These are phyloP conservation scores for Hylaea fasciaria DNA, from an alignment of 2,888 invertebrate genomes.

Conservation along the genomic window DNA sequence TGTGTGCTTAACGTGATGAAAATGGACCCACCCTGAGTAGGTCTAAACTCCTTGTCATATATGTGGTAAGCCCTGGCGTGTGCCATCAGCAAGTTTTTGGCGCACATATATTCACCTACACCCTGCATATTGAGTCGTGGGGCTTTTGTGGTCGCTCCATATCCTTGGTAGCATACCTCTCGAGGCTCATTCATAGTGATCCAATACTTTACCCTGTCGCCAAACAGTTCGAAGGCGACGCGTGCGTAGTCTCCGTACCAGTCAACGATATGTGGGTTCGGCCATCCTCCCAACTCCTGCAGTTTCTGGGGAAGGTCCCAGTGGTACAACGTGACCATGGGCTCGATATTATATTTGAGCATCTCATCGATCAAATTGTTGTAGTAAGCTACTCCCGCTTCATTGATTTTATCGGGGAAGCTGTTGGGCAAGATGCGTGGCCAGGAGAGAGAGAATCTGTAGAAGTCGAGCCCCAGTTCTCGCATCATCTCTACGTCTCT, in stretches of 20 bases:
- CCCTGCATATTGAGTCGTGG: constrained; percentile 42
- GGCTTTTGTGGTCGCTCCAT: constrained; percentile 59
- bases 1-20: constrained; percentile 43
- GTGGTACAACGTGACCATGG: constrained; percentile 83
- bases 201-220: constrained; percentile 80
- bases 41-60: constrained; percentile 75
- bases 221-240: constrained; percentile 67
- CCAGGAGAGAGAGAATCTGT: constrained; percentile 87
- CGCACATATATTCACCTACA: constrained; percentile 69
- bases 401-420: constrained; percentile 81
- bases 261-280: constrained; percentile 69
- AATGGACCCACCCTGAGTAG: constrained; percentile 53
- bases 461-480: constrained; percentile 76
- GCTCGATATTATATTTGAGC: constrained; percentile 83
- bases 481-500: constrained; percentile 80
- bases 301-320: constrained; percentile 82
- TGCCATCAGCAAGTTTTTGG: constrained; percentile 76
- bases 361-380: constrained; percentile 83
- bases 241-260: constrained; percentile 78
- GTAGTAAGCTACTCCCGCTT: constrained; percentile 65
- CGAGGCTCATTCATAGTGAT: constrained; percentile 85
- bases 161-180: constrained; percentile 66
- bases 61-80: constrained; percentile 81
- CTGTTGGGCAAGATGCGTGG: constrained; percentile 86
- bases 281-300: constrained; percentile 82